These are phyloP conservation scores for Drosophila nigricruria DNA, from an alignment of 2,888 invertebrate species.

Conservation along the genomic window DNA sequence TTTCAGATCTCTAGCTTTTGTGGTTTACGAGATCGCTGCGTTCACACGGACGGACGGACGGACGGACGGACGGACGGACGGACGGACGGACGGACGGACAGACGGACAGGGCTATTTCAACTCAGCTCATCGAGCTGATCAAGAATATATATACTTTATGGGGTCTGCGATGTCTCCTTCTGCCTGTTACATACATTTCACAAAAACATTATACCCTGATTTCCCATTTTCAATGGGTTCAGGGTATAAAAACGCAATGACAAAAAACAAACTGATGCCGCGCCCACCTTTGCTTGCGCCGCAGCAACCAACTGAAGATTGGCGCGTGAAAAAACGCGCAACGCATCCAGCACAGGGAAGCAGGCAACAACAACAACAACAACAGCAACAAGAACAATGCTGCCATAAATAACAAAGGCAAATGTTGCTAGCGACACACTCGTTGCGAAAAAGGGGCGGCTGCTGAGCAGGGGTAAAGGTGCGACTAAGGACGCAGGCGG, in stretches of 20 bases:
- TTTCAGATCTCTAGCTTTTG: too few species aligned
- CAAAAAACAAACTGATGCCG: constrained; percentile 40
- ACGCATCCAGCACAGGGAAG: constrained; percentile 57
- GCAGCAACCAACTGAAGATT: constrained; percentile 24
- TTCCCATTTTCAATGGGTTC: too few species aligned
- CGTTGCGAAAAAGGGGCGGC: constrained; percentile 46
- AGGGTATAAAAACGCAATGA: constrained; percentile 70
- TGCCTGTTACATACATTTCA: too few species aligned
- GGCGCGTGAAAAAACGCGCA: constrained; percentile 66
- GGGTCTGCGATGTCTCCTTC: too few species aligned
- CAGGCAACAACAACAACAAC: constrained; percentile 36
- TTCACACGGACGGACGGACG: too few species aligned
- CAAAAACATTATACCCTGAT: too few species aligned
- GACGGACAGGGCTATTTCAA: too few species aligned
- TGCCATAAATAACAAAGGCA: constrained; percentile 79
- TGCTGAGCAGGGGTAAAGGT: constrained; percentile 33
- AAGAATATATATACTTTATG: too few species aligned
- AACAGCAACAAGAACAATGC: constrained; percentile 58
- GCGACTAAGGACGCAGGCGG: neutral
- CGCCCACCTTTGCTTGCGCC: neutral
- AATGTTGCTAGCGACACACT: constrained; percentile 64
- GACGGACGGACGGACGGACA: too few species aligned
- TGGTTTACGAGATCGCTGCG: too few species aligned
- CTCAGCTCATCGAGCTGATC: too few species aligned
- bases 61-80: too few species aligned